These are phyloP conservation scores for Eulemur macaco DNA, from an alignment of 2,113 vertebrate genomes.

Conservation along the genomic window DNA sequence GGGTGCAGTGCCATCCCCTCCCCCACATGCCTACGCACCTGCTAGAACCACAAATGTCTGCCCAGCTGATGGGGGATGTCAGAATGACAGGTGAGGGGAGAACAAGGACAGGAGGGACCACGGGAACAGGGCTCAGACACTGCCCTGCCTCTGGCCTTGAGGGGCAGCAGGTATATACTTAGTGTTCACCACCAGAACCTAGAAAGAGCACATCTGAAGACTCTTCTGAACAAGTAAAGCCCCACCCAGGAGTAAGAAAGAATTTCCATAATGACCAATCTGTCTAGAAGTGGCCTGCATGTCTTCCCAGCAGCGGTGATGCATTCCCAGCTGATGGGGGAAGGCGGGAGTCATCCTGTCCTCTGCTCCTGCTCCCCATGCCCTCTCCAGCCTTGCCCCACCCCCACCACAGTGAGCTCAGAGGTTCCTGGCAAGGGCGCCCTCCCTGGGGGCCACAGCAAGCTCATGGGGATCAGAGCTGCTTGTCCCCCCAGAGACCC, in stretches of 20 bases:
- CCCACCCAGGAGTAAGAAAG: background rate
- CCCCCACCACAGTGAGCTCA: constrained; percentile 12
- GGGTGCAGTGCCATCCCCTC: fast-evolving
- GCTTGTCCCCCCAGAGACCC: background rate
- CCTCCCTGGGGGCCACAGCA: background rate
- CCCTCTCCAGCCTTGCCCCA: background rate
- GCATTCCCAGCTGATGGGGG: background rate
- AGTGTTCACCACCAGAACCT: background rate
- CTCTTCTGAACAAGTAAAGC: background rate
- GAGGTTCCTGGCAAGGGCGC: constrained; percentile 25
- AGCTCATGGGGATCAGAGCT: background rate
- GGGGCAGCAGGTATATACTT: background rate
- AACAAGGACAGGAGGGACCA: background rate
- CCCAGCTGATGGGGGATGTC: background rate
- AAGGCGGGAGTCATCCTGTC: background rate
- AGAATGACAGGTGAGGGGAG: background rate
- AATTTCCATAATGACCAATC: constrained; percentile 35
- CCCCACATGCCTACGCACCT: background rate
- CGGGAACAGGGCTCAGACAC: background rate
- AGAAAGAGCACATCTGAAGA: background rate
- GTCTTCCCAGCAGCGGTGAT: constrained; percentile 39
- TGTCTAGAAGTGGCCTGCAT: background rate
- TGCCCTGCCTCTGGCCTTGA: background rate
- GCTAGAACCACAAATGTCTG: background rate
- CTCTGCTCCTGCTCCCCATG: too few species aligned